These are phyloP conservation scores for Drosophila guanche DNA, from an alignment of 1,140 invertebrate genomes.

Conservation along the genomic window DNA sequence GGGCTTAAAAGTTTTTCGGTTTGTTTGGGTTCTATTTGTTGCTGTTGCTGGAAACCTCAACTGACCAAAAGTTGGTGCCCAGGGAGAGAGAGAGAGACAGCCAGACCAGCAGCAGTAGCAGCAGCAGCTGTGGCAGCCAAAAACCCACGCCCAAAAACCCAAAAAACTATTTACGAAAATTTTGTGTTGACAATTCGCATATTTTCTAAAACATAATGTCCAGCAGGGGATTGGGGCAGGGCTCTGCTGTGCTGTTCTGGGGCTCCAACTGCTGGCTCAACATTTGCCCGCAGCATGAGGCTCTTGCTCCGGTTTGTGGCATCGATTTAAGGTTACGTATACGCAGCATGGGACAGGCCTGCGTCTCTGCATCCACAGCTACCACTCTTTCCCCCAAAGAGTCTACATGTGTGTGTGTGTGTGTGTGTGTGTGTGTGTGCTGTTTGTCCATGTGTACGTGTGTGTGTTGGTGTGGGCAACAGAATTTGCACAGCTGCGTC, in stretches of 20 bases:
- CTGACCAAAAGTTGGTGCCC: conserved; percentile 68
- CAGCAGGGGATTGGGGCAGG: neutral
- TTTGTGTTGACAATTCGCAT: conserved; percentile 83
- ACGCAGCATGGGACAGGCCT: conserved; percentile 71
- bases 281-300: conserved; percentile 62
- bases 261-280: conserved; percentile 68
- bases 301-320: conserved; percentile 22
- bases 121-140: conserved; percentile 14
- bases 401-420: conserved; percentile 4
- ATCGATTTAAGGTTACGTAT: conserved; percentile 82
- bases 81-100: conserved; percentile 3
- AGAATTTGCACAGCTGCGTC: conserved; percentile 82
- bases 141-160: conserved; percentile 58
- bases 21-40: conserved; percentile 37
- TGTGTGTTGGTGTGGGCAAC: conserved; percentile 68
- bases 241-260: neutral
- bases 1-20: conserved; percentile 64
- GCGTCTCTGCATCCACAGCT: conserved; percentile 1
- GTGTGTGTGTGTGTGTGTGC: conserved; percentile 19
- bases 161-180: conserved; percentile 81
- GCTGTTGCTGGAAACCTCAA: conserved; percentile 61
- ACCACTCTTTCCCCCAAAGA: no score
- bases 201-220: conserved; percentile 83
- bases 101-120: conserved; percentile 2
- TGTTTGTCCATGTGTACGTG: conserved; percentile 16